phyloP scores from a whole-genome alignment of 2,888 invertebrate species.

The Frankliniella intonsa region DNA sequence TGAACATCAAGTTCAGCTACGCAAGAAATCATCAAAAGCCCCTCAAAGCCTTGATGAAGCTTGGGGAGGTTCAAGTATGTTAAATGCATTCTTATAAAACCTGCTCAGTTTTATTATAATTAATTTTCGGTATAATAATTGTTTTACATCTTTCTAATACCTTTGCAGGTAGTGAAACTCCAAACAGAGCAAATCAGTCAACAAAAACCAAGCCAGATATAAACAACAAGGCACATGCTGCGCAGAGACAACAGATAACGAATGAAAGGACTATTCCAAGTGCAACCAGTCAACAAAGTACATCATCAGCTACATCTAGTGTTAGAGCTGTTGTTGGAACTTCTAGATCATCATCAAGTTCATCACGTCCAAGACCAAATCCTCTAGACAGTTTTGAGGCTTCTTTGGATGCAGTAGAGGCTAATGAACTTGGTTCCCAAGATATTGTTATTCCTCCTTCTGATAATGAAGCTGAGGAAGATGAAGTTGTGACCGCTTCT shows the following conservation, averaged over 20 bases:
- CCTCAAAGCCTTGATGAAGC: background rate
- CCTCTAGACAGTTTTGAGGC: background rate
- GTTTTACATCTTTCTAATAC: background rate
- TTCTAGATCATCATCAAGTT: background rate
- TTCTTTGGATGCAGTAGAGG: background rate
- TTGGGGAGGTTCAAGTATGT: background rate
- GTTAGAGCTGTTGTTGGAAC: conserved; percentile 3
- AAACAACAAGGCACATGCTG: too few species aligned
- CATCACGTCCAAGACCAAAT: background rate
- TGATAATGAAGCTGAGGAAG: background rate
- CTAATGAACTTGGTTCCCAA: background rate
- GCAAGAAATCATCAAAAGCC: background rate
- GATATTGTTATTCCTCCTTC: background rate
- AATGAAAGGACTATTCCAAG: too few species aligned
- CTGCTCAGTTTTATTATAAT: background rate
- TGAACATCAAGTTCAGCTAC: background rate
- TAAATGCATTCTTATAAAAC: too few species aligned
- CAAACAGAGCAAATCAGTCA: background rate
- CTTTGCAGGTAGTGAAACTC: background rate
- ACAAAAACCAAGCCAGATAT: background rate
- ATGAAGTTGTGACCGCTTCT: background rate
- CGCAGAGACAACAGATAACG: too few species aligned
- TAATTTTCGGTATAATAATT: background rate
- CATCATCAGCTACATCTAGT: background rate
- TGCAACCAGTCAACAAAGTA: background rate